Evolutionary conservation across 2,888 invertebrate species (phyloP), one percentile per base, ranked within the genome.

Genomic region (Polydrusus tereticollis): DNA sequence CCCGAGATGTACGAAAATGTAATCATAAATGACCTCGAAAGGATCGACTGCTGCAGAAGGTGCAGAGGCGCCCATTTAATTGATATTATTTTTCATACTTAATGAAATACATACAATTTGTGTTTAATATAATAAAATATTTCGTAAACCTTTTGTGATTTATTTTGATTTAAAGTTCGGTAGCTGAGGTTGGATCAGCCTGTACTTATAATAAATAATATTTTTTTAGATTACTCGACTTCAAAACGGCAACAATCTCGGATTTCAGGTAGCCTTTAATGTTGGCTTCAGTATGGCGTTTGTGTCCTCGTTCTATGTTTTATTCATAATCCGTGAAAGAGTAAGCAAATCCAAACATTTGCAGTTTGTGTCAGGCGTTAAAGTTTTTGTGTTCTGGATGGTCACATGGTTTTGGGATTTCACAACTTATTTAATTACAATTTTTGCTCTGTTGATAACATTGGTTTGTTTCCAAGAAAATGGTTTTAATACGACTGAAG

Each of bases 211-310:
- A n/a, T n/a, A n/a, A n/a, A n/a, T n/a, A n/a, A n/a, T 36, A 63
- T 65, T 52, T 38, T 78, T 82, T 70, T 72, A 85, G 85, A 74
- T 85, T n/a, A 78, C 77, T 5, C 80, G 82, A 77, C 66, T 86
- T 10, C 62, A 77, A 21, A 78, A 76, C 58, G 84, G 83, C 4
- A 83, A 84, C 67, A 85, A 81, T 76, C 79, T 88, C 82, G 89
- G 84, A 41, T 89, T 89, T 85, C 90, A 88, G 81, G 84, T 90
- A 60, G 90, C 90, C 0, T 89, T 91, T 69, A 92, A 92, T 76
- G 86, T 94, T 57, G 91, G 92, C 10, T 93, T 92, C 82, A 91
- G 92, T 78, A 87, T 94, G 83, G 89, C 92, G 0, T 91, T 95
- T 79, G 90, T 90, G 1, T 88, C 90, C 26, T 88, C 90, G 1